Evolutionary conservation across 1,140 invertebrate genomes (phyloP), one percentile per base, ranked within the genome.

Genomic region (Ceratosolen fusciceps): DNA sequence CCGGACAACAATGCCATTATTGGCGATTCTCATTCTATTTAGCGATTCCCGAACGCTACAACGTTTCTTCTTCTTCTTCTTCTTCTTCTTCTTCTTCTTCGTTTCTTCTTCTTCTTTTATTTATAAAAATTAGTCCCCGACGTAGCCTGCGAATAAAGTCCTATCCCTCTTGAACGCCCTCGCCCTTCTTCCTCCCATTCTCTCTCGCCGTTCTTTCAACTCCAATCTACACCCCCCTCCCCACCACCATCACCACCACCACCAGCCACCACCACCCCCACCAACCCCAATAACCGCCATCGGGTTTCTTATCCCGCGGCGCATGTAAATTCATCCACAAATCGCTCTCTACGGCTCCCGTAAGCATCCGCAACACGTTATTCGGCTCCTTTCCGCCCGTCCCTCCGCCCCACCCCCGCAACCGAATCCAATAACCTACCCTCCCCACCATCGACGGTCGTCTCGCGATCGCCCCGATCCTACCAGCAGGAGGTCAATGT

Each of bases 401-500:
- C 49, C n/a, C n/a, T n/a, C n/a, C n/a, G n/a, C n/a, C n/a, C n/a
- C n/a, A n/a, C n/a, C n/a, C n/a, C n/a, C n/a, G n/a, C n/a, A n/a
- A n/a, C n/a, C n/a, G n/a, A n/a, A n/a, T n/a, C n/a, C n/a, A n/a
- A n/a, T n/a, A n/a, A n/a, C n/a, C n/a, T n/a, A n/a, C 67, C 29
- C 68, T 29, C 52, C 74, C 54, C 62, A 21, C 19, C 21, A 14
- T 52, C 49, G 4, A 19, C 19, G 37, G 8, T 67, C 34, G 7
- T 67, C n/a, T 8, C 31, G 39, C 39, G 29, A 24, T 60, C 29
- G 29, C 49, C 39, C 21, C 39, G 39, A 76, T 26, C 21, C 39
- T 24, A 76, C 37, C 70, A 70, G 78, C 78, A 16, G 72, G 78
- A 79, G 78, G 78, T 79, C 78, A 79, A 79, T 34, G 78, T 79